Percentiles rank a stretch among this genome's conserved stretches.
phyloP scores from a whole-genome alignment of 1,140 invertebrate species.

The Papilio dardanus region DNA sequence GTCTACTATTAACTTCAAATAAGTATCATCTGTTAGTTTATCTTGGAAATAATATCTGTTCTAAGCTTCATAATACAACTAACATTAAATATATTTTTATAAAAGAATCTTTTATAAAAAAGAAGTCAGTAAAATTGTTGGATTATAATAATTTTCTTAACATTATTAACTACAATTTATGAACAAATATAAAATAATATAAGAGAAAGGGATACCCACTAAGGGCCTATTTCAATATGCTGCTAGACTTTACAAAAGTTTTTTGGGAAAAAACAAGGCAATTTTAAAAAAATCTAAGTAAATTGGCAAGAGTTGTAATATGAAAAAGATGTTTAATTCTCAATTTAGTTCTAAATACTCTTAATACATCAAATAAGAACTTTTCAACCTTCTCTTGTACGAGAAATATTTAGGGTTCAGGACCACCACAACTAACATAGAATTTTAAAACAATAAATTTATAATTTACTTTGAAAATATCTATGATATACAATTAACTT shows the following conservation, averaged over 20 bases:
- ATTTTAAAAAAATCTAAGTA: not conserved
- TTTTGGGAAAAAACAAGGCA: too few species aligned
- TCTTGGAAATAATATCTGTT: not conserved
- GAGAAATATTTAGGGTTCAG: slow-evolving; percentile 22
- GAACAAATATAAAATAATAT: not conserved
- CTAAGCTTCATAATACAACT: not conserved
- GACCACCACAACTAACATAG: slow-evolving; percentile 25
- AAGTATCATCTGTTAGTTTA: not conserved
- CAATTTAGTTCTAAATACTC: not conserved
- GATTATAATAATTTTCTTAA: not conserved
- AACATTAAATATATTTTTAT: not conserved
- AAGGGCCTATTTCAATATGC: not conserved
- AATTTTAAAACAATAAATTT: not conserved
- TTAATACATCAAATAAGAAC: not conserved
- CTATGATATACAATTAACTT: not conserved
- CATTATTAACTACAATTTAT: not conserved
- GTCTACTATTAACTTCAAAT: not conserved
- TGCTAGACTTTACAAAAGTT: too few species aligned
- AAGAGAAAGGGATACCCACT: not conserved
- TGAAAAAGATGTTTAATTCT: too few species aligned
- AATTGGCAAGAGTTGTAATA: too few species aligned
- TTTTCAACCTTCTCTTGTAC: not conserved
- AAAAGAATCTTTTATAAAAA: not conserved
- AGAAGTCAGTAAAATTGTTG: too few species aligned
- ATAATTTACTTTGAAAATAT: not conserved